These are phyloP conservation scores for Sitophilus oryzae DNA, from an alignment of 1,140 invertebrate genomes.

Conservation along the genomic window DNA sequence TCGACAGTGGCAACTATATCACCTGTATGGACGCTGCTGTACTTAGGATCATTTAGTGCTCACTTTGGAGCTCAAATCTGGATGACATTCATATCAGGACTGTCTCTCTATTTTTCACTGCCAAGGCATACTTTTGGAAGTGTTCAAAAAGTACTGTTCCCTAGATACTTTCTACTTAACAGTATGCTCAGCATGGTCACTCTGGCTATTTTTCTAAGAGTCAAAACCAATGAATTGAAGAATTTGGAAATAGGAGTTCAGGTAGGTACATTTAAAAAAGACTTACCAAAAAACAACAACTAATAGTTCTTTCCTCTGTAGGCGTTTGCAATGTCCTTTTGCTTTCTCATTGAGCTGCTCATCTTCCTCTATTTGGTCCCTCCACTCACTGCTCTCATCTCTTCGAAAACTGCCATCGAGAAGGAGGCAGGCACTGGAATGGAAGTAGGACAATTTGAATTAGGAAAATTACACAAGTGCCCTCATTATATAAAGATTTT, in stretches of 20 bases:
- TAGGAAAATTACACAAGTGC: conserved; percentile 60
- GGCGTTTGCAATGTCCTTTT: conserved; percentile 58
- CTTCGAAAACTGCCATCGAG: conserved; percentile 63
- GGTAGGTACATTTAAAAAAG: conserved; percentile 31
- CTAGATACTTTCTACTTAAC: conserved; percentile 76
- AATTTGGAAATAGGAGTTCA: conserved; percentile 32
- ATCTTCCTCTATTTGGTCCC: conserved; percentile 64
- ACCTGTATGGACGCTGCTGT: conserved; percentile 53
- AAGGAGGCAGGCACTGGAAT: conserved; percentile 61
- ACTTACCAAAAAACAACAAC: too few relatives aligned
- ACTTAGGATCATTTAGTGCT: conserved; percentile 65
- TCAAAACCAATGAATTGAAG: conserved; percentile 28
- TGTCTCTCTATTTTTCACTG: conserved; percentile 74
- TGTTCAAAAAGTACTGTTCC: conserved; percentile 79
- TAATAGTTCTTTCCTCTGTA: conserved; percentile 47
- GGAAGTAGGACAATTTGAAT: conserved; percentile 61
- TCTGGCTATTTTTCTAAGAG: conserved; percentile 48
- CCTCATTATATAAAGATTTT: conserved; percentile 65
- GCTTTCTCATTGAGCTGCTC: conserved; percentile 62
- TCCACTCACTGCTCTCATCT: conserved; percentile 58
- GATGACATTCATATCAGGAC: conserved; percentile 83
- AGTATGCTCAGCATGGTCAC: conserved; percentile 65
- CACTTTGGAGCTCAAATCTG: conserved; percentile 79
- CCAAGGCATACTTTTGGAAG: conserved; percentile 75
- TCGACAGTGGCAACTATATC: conserved; percentile 42